Evolutionary conservation across 2,888 invertebrate species (phyloP).

Genomic region (Aporophyla lueneburgensis): DNA sequence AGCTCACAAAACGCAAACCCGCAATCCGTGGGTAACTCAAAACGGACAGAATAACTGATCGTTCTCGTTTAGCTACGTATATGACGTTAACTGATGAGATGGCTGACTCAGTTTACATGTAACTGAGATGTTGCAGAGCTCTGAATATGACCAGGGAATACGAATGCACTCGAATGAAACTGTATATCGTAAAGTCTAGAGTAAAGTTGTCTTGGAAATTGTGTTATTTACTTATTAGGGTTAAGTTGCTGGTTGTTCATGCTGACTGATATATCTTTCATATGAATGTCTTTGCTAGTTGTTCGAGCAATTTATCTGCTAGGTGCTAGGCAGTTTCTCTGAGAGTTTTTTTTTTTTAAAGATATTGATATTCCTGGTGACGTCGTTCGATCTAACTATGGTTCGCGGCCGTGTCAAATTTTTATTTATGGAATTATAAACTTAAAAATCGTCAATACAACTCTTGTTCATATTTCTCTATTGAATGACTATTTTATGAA

Average conservation of each 20-base stretch:
- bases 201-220: not conserved
- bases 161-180: not conserved
- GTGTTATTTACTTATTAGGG: not conserved
- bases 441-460: too few species aligned
- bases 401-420: too few species aligned
- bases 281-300: too few species aligned
- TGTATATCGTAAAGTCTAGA: conserved; percentile 2
- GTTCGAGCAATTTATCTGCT: too few species aligned
- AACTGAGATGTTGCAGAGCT: not conserved
- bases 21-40: conserved; percentile 2
- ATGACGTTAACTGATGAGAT: conserved; percentile 29
- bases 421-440: too few species aligned
- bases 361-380: too few species aligned
- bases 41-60: conserved; percentile 24
- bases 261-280: not conserved
- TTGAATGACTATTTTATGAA: too few species aligned
- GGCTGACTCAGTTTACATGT: conserved; percentile 16
- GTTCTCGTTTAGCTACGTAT: conserved; percentile 14
- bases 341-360: too few species aligned
- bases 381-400: too few species aligned
- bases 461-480: too few species aligned
- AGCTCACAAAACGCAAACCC: conserved; percentile 23
- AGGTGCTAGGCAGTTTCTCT: too few species aligned
- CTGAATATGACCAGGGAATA: conserved; percentile 20
- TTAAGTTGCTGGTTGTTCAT: not conserved